A percentile compares a stretch with the other conserved stretches of the same genome.
phyloP scores from a whole-genome alignment of 1,140 invertebrate species.

The Octopus bimaculoides region DNA sequence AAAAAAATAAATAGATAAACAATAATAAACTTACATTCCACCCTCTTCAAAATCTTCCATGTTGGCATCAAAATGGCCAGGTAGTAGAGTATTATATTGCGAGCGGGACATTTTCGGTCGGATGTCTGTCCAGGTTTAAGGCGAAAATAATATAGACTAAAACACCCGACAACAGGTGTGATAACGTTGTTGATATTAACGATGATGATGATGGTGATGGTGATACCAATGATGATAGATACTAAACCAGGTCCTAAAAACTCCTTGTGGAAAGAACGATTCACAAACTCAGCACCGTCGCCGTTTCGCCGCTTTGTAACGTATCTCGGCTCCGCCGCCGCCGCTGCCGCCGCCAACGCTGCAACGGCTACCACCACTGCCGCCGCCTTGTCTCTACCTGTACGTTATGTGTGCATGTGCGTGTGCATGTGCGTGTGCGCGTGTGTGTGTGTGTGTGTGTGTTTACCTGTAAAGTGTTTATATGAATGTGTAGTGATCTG shows the following conservation, averaged over 20 bases:
- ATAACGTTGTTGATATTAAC: background rate
- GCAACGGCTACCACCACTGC: background rate
- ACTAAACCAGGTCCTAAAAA: background rate
- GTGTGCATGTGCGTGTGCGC: too few species aligned
- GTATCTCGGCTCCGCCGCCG: background rate
- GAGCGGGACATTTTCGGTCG: background rate
- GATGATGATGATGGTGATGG: background rate
- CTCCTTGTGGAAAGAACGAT: background rate
- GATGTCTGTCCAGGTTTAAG: too few species aligned
- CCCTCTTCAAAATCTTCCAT: background rate
- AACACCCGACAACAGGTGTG: background rate
- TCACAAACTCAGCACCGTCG: background rate
- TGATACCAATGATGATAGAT: background rate
- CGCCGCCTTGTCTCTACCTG: too few species aligned
- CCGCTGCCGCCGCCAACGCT: background rate
- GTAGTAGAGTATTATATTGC: slow-evolving; percentile 6
- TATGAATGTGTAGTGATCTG: background rate
- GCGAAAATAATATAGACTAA: background rate
- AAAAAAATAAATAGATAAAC: background rate
- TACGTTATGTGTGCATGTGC: too few species aligned
- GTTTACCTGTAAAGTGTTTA: background rate
- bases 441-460: background rate
- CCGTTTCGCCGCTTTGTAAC: background rate
- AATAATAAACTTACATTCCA: background rate
- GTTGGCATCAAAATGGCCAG: slow-evolving; percentile 1